phyloP scores from a whole-genome alignment of 2,113 vertebrate species.

The Labeo catla region DNA sequence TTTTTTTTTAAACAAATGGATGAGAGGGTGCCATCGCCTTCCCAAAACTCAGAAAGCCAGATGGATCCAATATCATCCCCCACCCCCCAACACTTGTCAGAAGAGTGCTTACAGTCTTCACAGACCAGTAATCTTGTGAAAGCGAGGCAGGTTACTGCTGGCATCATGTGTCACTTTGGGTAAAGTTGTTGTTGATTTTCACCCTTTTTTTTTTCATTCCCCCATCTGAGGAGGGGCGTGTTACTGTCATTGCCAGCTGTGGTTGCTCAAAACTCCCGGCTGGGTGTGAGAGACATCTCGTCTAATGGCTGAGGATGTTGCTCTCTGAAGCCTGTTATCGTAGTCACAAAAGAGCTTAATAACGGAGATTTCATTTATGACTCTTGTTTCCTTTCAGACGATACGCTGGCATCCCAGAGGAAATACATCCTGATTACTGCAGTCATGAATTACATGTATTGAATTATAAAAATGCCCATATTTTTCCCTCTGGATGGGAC shows the following conservation, averaged over 20 bases:
- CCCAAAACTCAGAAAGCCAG: conserved; percentile 42
- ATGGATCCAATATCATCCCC: conserved; percentile 43
- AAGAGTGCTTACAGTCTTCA: conserved; percentile 50
- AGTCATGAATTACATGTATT: conserved; percentile 71
- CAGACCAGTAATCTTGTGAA: conserved; percentile 52
- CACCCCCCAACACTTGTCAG: conserved; percentile 47
- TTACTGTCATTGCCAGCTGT: conserved; percentile 24
- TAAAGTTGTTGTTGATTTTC: conserved; percentile 43
- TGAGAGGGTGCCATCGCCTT: conserved; percentile 36
- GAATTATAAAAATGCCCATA: conserved; percentile 76
- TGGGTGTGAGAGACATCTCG: conserved; percentile 15
- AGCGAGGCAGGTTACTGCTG: conserved; percentile 53
- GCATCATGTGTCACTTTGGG: conserved; percentile 39
- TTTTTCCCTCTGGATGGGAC: conserved; percentile 68
- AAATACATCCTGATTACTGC: conserved; percentile 45
- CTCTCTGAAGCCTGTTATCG: conserved; percentile 39
- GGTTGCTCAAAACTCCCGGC: conserved; percentile 27
- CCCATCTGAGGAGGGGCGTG: not conserved
- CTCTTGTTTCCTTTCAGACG: conserved; percentile 24
- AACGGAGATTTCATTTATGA: conserved; percentile 39
- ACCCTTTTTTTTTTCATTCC: not conserved
- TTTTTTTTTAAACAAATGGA: not conserved
- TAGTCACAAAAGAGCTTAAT: conserved; percentile 44
- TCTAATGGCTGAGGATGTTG: conserved; percentile 43
- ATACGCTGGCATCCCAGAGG: conserved; percentile 25